A percentile compares a stretch with the other conserved stretches of the same genome.
Evolutionary conservation across 1,140 invertebrate genomes (phyloP).

Genomic region (Drosophila auraria): DNA sequence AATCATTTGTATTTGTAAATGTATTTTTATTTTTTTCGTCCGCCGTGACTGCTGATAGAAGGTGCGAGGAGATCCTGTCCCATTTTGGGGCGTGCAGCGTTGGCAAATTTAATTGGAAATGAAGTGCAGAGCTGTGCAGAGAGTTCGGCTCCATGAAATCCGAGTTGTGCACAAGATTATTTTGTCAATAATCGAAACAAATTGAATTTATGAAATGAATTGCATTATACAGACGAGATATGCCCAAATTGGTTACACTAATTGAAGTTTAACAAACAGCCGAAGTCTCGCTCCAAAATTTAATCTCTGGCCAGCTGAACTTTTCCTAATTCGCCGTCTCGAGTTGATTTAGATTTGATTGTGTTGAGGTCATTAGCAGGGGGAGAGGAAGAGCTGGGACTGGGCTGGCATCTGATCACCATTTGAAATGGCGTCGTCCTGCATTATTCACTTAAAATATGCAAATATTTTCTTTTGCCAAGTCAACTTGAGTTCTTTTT

Average conservation of each 20-base stretch:
- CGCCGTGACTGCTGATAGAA: constrained; percentile 40
- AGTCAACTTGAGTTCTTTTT: constrained; percentile 35
- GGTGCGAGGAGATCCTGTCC: neutral
- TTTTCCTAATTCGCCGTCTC: constrained; percentile 9
- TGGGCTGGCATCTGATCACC: constrained; percentile 41
- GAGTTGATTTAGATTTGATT: constrained; percentile 53
- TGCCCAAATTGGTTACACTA: constrained; percentile 67
- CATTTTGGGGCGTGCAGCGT: constrained; percentile 51
- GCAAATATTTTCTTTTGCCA: constrained; percentile 70
- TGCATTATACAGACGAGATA: constrained; percentile 64
- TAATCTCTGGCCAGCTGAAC: constrained; percentile 20
- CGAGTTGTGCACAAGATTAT: constrained; percentile 71
- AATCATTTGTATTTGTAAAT: constrained; percentile 37
- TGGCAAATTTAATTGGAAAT: constrained; percentile 81
- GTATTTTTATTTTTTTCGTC: constrained; percentile 39
- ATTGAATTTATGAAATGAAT: constrained; percentile 83
- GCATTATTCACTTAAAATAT: constrained; percentile 66
- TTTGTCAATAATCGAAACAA: constrained; percentile 82
- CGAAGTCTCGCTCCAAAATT: constrained; percentile 4
- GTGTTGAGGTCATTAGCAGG: constrained; percentile 52
- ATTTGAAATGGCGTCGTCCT: constrained; percentile 56
- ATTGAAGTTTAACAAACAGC: constrained; percentile 67
- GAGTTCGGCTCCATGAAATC: constrained; percentile 36
- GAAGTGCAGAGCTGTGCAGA: constrained; percentile 58
- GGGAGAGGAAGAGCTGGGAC: neutral